Conservation (phyloP, 2,888 invertebrate genomes). For the Cremastinae sp. region DNA sequence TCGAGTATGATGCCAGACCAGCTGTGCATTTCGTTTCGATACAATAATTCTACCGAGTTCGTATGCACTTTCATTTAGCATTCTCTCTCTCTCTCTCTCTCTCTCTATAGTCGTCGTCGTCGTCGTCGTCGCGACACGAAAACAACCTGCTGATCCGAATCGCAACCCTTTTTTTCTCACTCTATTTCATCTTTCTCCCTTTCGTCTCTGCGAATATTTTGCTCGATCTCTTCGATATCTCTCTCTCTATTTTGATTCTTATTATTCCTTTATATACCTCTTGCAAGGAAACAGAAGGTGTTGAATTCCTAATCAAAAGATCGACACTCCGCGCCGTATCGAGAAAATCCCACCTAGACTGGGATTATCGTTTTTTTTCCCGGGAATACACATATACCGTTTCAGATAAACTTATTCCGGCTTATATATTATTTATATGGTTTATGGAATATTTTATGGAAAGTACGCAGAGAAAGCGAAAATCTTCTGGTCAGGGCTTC, state of each 20-base stretch:
- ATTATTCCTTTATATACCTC: no score
- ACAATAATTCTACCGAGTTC: slow-evolving; percentile 18
- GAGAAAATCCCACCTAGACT: slow-evolving; percentile 6
- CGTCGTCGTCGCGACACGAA: no score
- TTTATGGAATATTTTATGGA: slow-evolving; percentile 31
- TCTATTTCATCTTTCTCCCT: no score
- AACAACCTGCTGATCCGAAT: slow-evolving; percentile 27
- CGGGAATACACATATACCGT: no score
- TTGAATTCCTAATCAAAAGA: no score
- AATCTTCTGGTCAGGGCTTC: not conserved
- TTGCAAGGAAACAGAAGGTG: no score
- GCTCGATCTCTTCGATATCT: no score
- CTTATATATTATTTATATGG: slow-evolving; percentile 31
- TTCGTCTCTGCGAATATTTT: no score
- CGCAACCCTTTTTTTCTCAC: slow-evolving; percentile 8
- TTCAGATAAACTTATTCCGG: slow-evolving; percentile 33
- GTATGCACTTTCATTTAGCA: slow-evolving; percentile 17
- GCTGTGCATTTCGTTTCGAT: slow-evolving; percentile 30
- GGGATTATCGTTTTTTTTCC: no score
- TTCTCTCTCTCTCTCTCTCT: slow-evolving; percentile 15
- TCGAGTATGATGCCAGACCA: slow-evolving; percentile 22
- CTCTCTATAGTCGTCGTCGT: no score
- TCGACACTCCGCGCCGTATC: not conserved
- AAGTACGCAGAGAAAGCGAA: slow-evolving; percentile 6
- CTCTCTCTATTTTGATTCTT: no score